A percentile compares a stretch with the other conserved stretches of the same genome.
These are phyloP conservation scores for Laticauda colubrina DNA, from an alignment of 2,113 vertebrate genomes.

Conservation along the genomic window DNA sequence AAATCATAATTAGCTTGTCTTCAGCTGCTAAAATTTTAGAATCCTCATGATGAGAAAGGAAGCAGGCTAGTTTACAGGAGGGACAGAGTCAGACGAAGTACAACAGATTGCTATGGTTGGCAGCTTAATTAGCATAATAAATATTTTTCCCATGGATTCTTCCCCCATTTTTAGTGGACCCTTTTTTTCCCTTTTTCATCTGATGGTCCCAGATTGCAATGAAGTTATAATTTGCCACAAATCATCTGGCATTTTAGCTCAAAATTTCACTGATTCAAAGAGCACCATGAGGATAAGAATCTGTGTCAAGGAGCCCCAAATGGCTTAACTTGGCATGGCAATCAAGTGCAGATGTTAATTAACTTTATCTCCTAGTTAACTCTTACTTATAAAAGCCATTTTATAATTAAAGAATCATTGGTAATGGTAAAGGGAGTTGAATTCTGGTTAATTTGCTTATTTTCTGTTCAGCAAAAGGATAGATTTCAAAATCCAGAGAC, in stretches of 20 bases:
- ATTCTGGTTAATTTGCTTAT: neutral
- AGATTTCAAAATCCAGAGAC: neutral
- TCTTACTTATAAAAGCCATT: constrained; percentile 23
- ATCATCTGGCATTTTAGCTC: constrained; percentile 1
- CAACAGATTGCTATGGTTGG: neutral
- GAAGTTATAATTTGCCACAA: constrained; percentile 17
- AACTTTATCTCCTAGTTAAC: neutral
- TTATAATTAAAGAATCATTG: constrained; percentile 14
- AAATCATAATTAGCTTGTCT: neutral
- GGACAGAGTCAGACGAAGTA: neutral
- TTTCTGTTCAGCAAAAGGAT: neutral
- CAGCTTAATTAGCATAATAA: neutral
- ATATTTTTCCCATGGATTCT: neutral
- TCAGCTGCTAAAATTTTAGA: neutral
- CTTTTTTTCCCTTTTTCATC: neutral
- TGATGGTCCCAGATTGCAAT: neutral
- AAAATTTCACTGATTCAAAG: constrained; percentile 5
- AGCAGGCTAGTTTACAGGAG: neutral
- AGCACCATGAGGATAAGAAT: neutral
- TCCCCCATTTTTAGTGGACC: constrained; percentile 3
- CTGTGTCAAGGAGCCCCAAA: neutral
- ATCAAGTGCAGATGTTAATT: constrained; percentile 4
- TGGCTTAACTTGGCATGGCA: neutral
- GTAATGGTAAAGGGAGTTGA: neutral
- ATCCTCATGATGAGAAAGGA: neutral